Evolutionary conservation across 1,140 invertebrate genomes (phyloP).

Genomic region (Scaptomyza hsui): DNA sequence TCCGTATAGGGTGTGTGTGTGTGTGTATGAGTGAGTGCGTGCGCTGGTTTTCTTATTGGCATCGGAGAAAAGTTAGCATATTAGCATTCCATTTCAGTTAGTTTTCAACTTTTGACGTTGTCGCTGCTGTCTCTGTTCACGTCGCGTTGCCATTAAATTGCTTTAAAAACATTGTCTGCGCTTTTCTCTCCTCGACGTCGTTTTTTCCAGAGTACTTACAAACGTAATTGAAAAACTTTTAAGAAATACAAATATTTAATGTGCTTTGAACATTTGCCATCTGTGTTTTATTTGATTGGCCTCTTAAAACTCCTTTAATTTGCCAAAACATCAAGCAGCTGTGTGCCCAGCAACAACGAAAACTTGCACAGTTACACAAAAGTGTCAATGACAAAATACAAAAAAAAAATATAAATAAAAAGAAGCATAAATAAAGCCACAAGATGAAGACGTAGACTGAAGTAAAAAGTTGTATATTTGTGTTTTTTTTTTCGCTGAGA

Average conservation of each 20-base stretch:
- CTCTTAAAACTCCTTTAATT: conserved; percentile 22
- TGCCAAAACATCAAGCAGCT: conserved; percentile 48
- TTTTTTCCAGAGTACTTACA: conserved; percentile 6
- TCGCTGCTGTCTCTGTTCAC: conserved; percentile 33
- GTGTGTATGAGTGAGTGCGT: conserved; percentile 48
- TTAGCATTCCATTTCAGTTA: conserved; percentile 80
- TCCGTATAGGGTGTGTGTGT: background rate
- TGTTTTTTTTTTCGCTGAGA: conserved; percentile 40
- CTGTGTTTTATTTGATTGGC: conserved; percentile 7
- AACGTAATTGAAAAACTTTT: conserved; percentile 50
- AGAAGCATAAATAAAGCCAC: conserved; percentile 61
- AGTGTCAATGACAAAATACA: conserved; percentile 44
- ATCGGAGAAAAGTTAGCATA: conserved; percentile 71
- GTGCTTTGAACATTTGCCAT: conserved; percentile 3
- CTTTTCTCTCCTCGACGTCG: conserved; percentile 11
- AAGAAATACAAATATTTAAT: conserved; percentile 46
- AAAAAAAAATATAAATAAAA: conserved; percentile 14
- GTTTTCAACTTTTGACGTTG: conserved; percentile 73
- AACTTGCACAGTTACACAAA: conserved; percentile 28
- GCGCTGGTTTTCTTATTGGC: conserved; percentile 79
- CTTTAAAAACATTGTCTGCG: conserved; percentile 36
- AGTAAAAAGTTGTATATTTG: conserved; percentile 56
- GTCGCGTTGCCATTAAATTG: conserved; percentile 29
- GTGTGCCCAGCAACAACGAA: conserved; percentile 43
- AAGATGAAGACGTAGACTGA: conserved; percentile 52